Conservation (phyloP, 2,797 vertebrate genomes). For the Euthynnus affinis region DNA sequence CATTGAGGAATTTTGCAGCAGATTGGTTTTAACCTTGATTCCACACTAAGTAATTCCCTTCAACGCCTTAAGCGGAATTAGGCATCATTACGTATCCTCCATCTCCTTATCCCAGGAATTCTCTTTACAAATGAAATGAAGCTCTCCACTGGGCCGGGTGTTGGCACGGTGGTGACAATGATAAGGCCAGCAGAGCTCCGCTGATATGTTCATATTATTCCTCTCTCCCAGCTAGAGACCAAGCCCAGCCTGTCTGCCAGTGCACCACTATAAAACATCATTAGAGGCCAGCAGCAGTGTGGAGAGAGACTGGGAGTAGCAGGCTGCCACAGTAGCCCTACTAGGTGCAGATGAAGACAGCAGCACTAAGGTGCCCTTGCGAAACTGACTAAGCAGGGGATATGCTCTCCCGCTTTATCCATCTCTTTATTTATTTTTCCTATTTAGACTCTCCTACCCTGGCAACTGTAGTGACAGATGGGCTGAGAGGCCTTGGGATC, state of each 20-base stretch:
- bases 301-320: constrained; percentile 61
- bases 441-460: constrained; percentile 62
- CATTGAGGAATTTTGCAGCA: constrained; percentile 74
- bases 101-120: constrained; percentile 82
- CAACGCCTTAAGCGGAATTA: constrained; percentile 85
- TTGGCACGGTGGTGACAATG: constrained; percentile 71
- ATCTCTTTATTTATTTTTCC: constrained; percentile 78
- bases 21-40: constrained; percentile 86
- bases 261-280: constrained; percentile 82
- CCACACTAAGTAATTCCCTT: constrained; percentile 85
- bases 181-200: constrained; percentile 74
- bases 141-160: constrained; percentile 60
- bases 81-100: constrained; percentile 84
- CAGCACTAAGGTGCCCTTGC: constrained; percentile 79
- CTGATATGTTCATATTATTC: constrained; percentile 72
- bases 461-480: constrained; percentile 78
- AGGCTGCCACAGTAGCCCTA: constrained; percentile 59
- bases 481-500: constrained; percentile 71
- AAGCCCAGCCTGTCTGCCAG: constrained; percentile 60
- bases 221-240: constrained; percentile 65
- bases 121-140: constrained; percentile 82
- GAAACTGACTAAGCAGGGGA: constrained; percentile 59
- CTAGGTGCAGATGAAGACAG: constrained; percentile 66
- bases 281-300: constrained; percentile 71
- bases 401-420: constrained; percentile 61